Conservation (phyloP, 2,797 vertebrate genomes). For the Gymnothorax javanicus region DNA sequence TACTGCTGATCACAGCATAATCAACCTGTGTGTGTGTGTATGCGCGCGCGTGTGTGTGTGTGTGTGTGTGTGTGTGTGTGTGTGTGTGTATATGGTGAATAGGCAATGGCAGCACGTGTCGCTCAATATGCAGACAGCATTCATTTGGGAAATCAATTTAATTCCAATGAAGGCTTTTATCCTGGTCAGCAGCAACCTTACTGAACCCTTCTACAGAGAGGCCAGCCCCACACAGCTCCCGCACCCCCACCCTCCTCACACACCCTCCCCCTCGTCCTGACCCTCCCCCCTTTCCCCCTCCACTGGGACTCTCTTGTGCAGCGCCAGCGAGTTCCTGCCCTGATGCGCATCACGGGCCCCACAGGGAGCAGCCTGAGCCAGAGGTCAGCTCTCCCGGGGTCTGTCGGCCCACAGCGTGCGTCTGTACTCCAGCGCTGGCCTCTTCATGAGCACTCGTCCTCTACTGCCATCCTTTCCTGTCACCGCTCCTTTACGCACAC, state of each 20-base stretch:
- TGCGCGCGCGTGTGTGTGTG: constrained; percentile 35
- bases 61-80: constrained; percentile 38
- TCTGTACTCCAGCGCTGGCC: neutral
- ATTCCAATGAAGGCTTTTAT: constrained; percentile 26
- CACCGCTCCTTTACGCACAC: too few species aligned
- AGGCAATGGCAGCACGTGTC: constrained; percentile 1
- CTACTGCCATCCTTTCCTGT: neutral
- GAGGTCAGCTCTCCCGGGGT: neutral
- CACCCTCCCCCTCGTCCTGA: neutral
- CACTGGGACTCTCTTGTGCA: constrained; percentile 2
- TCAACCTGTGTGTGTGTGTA: constrained; percentile 29
- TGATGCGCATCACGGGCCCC: neutral
- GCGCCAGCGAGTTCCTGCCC: constrained; percentile 4
- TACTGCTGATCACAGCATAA: neutral
- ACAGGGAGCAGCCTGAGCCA: neutral
- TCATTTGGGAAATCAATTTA: constrained; percentile 36
- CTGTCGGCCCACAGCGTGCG: neutral
- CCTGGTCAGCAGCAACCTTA: constrained; percentile 7
- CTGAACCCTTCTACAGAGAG: constrained; percentile 20
- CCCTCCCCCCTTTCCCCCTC: neutral
- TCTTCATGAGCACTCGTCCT: neutral
- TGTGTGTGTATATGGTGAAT: constrained; percentile 24
- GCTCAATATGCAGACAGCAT: neutral
- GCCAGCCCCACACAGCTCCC: neutral
- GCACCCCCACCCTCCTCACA: neutral